Conservation (phyloP, 2,888 invertebrate species). For the Gari tellinella region DNA sequence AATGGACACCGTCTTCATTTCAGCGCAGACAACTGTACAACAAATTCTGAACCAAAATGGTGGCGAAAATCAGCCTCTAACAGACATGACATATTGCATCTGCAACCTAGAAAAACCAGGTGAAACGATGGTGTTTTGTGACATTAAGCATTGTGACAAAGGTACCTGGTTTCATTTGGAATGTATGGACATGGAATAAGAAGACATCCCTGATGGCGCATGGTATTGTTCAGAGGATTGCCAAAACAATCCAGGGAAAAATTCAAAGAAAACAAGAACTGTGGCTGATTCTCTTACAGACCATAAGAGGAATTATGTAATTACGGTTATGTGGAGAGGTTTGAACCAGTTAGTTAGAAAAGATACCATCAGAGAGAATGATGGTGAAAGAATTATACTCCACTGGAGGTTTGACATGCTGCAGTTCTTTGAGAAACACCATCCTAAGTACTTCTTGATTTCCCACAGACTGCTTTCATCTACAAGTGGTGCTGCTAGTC, state of each 20-base stretch:
- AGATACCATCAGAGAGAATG: slow-evolving; percentile 56
- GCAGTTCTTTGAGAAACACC: slow-evolving; percentile 43
- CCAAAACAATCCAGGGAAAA: not conserved
- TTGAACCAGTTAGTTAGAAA: slow-evolving; percentile 31
- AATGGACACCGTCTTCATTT: slow-evolving; percentile 37
- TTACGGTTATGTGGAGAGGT: slow-evolving; percentile 36
- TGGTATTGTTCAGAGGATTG: slow-evolving; percentile 31
- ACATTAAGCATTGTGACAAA: slow-evolving; percentile 29
- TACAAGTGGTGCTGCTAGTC: slow-evolving; percentile 40
- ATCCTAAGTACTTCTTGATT: slow-evolving; percentile 54
- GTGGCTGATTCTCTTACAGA: slow-evolving; percentile 14
- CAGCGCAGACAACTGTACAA: slow-evolving; percentile 7
- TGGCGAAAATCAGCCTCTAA: not conserved
- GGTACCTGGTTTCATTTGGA: slow-evolving; percentile 43
- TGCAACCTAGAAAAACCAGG: slow-evolving; percentile 25
- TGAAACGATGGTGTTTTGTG: slow-evolving; percentile 25
- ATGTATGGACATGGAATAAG: slow-evolving; percentile 26
- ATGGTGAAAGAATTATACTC: slow-evolving; percentile 45
- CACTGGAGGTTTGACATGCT: slow-evolving; percentile 58
- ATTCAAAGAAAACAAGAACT: slow-evolving; percentile 6
- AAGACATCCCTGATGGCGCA: slow-evolving; percentile 31
- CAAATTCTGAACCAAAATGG: slow-evolving; percentile 8
- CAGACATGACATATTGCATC: slow-evolving; percentile 11
- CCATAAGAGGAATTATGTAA: slow-evolving; percentile 6
- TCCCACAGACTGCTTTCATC: slow-evolving; percentile 39